Percentiles rank a stretch among this genome's conserved stretches.
phyloP scores from a whole-genome alignment of 2,113 vertebrate genomes.

The Orthonyx spaldingii region DNA sequence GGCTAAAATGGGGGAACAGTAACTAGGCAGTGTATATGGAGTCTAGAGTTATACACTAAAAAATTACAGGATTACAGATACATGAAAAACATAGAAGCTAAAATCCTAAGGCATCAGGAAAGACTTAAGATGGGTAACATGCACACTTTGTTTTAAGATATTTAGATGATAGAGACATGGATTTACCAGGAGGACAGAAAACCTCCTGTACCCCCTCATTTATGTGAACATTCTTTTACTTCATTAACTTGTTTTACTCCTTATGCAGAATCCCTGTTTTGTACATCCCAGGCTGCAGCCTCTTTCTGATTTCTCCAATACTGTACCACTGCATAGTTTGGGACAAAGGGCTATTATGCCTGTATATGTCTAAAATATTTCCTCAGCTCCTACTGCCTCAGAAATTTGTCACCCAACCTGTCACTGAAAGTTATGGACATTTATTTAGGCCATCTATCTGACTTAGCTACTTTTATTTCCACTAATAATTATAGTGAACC shows the following conservation, averaged over 20 bases:
- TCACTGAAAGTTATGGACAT: accelerated
- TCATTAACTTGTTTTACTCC: background rate
- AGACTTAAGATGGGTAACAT: background rate
- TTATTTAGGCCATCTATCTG: background rate
- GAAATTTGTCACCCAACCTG: background rate
- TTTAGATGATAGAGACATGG: background rate
- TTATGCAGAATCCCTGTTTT: background rate
- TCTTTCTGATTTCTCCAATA: background rate
- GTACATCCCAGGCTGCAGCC: background rate
- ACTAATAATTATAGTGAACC: background rate
- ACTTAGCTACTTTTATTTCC: background rate
- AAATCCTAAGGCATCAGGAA: too few relatives aligned
- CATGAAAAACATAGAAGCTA: too few relatives aligned
- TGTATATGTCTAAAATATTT: background rate
- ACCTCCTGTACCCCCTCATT: background rate
- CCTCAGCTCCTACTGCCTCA: background rate
- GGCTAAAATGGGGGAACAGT: too few relatives aligned
- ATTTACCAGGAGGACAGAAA: background rate
- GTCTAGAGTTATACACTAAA: too few relatives aligned
- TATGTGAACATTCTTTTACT: background rate
- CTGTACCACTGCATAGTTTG: background rate
- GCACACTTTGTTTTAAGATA: background rate
- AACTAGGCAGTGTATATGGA: too few relatives aligned
- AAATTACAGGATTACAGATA: too few relatives aligned
- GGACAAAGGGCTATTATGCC: background rate